Base-by-base conservation (phyloP, 2,113 vertebrate genomes). In the Salvator merianae region DNA sequence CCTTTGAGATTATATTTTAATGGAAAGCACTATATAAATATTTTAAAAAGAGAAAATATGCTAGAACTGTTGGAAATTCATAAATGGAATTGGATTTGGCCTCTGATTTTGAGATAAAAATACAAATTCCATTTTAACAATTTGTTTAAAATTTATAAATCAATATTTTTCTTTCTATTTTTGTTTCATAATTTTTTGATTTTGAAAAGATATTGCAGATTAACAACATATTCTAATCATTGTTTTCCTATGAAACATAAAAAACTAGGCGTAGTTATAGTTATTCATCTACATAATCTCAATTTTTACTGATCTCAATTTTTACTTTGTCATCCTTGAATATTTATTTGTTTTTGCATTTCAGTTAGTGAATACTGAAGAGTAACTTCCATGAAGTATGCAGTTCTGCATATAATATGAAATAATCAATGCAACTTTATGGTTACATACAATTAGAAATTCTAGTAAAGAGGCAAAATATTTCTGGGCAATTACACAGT, bases 271-370 rank as follows among this genome's bases (percentile, higher is more conserved):
- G 36, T 32, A 7, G 65, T 70, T 77, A 75, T 84, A 84, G 70
- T 77, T 77, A 84, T 84, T 75, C 20, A 3, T 84, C 75, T 59
- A 59, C 82, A 69, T 84, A 77, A 84, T 43, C 74, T 84, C n/a
- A n/a, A n/a, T n/a, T n/a, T n/a, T n/a, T n/a, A n/a, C n/a, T n/a
- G 87, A 91, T 81, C 3, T 88, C 86, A 83, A 89, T 79, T 90
- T 88, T 72, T 82, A 63, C 71, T 92, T 59, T 83, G 55, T 55
- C 76, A 78, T 72, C 72, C 71, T 55, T 85, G 59, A 85, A 79
- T 79, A 85, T 85, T 84, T 84, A 65, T 79, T 72, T 85, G 77
- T 69, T 79, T 85, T 85, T 77, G 63, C 83, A 79, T 85, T 85
- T 79, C 76, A 85, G 72, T 85, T 85, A 85, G 83, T 47, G 77